A percentile compares a stretch with the other conserved stretches of the same genome.
Evolutionary conservation across 2,888 invertebrate species (phyloP).

Genomic region (Oligia strigilis): DNA sequence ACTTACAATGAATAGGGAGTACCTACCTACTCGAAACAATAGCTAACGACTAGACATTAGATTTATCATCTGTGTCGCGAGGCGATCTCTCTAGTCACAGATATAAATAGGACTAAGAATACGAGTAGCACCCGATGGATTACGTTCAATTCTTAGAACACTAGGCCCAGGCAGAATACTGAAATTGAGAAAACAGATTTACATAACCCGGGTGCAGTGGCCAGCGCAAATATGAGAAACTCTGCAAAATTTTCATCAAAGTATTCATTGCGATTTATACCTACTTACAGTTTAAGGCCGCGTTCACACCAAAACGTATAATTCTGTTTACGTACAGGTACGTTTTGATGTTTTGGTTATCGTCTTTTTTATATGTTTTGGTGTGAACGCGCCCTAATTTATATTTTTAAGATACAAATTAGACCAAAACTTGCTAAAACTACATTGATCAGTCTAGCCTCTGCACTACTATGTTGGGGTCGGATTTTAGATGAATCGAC

Average conservation of each 20-base stretch:
- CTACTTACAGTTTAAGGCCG: not conserved
- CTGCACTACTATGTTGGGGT: not conserved
- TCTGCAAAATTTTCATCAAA: not conserved
- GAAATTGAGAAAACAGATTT: not conserved
- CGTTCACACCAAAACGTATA: not conserved
- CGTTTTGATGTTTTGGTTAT: no score
- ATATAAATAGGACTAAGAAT: conserved; percentile 45
- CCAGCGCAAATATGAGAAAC: not conserved
- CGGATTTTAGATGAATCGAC: not conserved
- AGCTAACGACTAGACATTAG: conserved; percentile 13
- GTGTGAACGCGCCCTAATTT: not conserved
- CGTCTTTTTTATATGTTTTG: not conserved
- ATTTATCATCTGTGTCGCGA: conserved; percentile 31
- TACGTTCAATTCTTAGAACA: not conserved
- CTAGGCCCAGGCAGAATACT: not conserved
- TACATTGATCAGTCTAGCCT: not conserved
- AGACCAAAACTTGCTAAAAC: not conserved
- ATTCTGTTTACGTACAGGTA: not conserved
- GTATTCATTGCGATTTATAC: not conserved
- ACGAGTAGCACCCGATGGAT: conserved; percentile 20
- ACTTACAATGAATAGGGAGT: not conserved
- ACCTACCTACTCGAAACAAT: conserved; percentile 12
- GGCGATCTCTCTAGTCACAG: conserved; percentile 35
- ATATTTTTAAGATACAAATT: not conserved
- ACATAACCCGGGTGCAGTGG: not conserved